phyloP scores from a whole-genome alignment of 2,797 vertebrate species.

The Oophaga sylvatica region DNA sequence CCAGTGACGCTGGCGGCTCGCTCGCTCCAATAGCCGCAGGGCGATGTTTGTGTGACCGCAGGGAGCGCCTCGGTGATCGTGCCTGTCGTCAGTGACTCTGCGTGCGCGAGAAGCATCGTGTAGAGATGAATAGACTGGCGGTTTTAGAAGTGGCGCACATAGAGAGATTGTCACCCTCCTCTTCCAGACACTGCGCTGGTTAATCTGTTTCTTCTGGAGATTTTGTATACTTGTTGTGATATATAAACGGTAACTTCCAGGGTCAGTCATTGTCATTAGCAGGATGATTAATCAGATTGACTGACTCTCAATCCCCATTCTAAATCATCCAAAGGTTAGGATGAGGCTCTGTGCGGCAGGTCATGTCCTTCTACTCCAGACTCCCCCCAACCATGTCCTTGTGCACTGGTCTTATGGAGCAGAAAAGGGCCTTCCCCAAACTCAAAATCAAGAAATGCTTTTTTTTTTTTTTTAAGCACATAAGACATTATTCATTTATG shows the following conservation, averaged over 20 bases:
- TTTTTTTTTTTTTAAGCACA: no score
- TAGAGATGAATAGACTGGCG: background rate
- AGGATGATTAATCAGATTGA: no score
- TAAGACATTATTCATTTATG: background rate
- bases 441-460: no score
- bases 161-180: no score
- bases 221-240: background rate
- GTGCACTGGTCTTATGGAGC: no score
- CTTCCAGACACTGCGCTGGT: background rate
- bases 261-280: background rate
- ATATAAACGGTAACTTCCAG: background rate
- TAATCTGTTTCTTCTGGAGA: background rate
- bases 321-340: no score
- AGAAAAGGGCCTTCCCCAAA: no score
- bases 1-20: background rate
- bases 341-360: no score
- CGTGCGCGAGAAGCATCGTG: background rate
- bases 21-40: background rate
- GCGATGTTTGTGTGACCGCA: constrained; percentile 1
- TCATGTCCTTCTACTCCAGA: no score
- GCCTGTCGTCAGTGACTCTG: background rate
- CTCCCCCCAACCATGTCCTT: no score
- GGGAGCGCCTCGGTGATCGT: no score
- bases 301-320: no score
- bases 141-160: background rate